These are phyloP conservation scores for Cyphomyrmex costatus DNA, from an alignment of 1,140 invertebrate genomes.

Conservation along the genomic window DNA sequence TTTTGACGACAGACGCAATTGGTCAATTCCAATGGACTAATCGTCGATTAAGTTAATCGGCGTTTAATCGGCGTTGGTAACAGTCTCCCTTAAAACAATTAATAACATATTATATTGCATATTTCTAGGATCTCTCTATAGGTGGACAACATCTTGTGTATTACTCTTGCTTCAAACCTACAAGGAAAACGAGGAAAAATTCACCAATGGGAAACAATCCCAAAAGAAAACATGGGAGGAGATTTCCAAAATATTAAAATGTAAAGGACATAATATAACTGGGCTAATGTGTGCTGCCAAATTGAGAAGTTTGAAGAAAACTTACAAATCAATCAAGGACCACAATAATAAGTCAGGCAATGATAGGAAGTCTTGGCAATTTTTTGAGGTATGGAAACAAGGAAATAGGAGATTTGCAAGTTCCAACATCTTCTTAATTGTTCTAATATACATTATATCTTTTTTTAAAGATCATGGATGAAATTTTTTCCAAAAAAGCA, in stretches of 20 bases:
- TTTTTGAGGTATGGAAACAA: not conserved
- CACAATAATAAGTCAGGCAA: too few relatives aligned
- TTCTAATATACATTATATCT: not conserved
- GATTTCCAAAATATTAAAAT: not conserved
- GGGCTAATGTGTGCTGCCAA: slow-evolving; percentile 9
- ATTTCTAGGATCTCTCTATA: not conserved
- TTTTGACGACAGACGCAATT: too few relatives aligned
- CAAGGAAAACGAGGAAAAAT: not conserved
- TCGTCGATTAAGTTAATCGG: too few relatives aligned
- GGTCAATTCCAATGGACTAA: too few relatives aligned
- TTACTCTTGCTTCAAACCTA: not conserved
- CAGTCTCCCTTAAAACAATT: too few relatives aligned
- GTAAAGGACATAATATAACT: not conserved
- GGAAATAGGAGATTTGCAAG: not conserved
- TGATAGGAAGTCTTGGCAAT: not conserved
- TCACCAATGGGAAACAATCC: not conserved
- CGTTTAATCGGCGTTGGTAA: too few relatives aligned
- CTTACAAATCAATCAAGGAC: too few relatives aligned
- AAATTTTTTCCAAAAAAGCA: slow-evolving; percentile 10
- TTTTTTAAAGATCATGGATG: not conserved
- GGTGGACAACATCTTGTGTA: slow-evolving; percentile 8
- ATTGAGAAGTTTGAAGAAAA: too few relatives aligned
- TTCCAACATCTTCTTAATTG: not conserved
- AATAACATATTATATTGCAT: too few relatives aligned
- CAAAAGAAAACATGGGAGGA: slow-evolving; percentile 20